These are phyloP conservation scores for Trochalopteron elliotii DNA, from an alignment of 2,113 vertebrate species.

Conservation along the genomic window DNA sequence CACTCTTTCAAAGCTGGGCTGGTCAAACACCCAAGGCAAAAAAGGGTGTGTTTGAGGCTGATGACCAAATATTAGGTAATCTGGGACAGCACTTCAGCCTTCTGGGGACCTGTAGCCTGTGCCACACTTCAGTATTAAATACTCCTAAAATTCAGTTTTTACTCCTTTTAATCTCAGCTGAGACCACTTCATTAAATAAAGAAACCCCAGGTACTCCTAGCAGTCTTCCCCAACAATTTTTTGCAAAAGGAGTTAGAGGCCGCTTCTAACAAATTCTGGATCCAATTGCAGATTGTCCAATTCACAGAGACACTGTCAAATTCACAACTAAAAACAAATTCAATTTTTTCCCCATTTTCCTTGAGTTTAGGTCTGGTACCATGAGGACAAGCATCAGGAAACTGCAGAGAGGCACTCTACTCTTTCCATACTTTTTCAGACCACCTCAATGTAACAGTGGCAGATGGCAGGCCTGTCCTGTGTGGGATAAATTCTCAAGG, in stretches of 20 bases:
- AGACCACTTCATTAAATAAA: not conserved
- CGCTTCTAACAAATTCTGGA: not conserved
- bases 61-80: not conserved
- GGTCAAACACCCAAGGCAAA: not conserved
- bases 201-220: not conserved
- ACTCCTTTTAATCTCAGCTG: not conserved
- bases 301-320: not conserved
- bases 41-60: not conserved
- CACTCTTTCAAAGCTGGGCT: not conserved
- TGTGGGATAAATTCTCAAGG: not conserved
- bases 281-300: not conserved
- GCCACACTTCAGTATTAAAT: not conserved
- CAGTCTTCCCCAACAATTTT: not conserved
- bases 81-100: not conserved
- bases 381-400: not conserved
- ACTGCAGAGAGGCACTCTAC: not conserved
- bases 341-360: fast-evolving
- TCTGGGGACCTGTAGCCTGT: not conserved
- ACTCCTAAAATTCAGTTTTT: not conserved
- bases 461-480: not conserved
- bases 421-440: not conserved
- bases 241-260: not conserved
- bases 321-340: not conserved
- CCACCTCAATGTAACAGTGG: not conserved
- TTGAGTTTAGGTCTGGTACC: not conserved